Conservation (phyloP, 2,888 invertebrate genomes). For the Polydrusus tereticollis region DNA sequence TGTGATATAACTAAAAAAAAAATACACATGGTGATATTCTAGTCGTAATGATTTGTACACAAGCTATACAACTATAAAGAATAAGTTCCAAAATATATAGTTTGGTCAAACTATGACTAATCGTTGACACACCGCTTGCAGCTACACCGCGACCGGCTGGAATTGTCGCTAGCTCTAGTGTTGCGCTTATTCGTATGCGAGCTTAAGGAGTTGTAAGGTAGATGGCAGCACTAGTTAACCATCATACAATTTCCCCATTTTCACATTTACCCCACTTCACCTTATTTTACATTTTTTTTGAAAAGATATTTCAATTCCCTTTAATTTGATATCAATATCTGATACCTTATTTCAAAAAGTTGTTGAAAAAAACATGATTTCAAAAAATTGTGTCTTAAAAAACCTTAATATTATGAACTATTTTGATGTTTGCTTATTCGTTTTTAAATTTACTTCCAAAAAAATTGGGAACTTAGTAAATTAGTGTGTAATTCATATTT, state of each 20-base stretch:
- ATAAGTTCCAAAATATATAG: too few species aligned
- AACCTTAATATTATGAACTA: too few species aligned
- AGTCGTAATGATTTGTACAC: not conserved
- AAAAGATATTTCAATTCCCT: too few species aligned
- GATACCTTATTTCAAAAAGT: too few species aligned
- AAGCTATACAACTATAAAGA: not conserved
- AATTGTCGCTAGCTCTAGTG: not conserved
- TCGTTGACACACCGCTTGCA: conserved; percentile 1
- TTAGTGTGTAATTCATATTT: too few species aligned
- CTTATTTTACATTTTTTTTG: too few species aligned
- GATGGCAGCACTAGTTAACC: not conserved
- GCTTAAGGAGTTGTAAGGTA: not conserved
- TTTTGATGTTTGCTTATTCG: too few species aligned
- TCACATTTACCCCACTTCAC: not conserved
- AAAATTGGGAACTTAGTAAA: too few species aligned
- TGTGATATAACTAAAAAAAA: not conserved
- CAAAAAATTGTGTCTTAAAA: too few species aligned
- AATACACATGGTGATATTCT: not conserved
- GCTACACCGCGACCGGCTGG: not conserved
- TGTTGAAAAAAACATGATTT: too few species aligned
- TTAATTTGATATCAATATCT: too few species aligned
- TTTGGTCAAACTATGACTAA: not conserved
- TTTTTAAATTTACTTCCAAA: too few species aligned
- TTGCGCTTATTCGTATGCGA: not conserved
- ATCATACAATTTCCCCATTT: not conserved